Conservation (phyloP, 2,797 vertebrate species). For the Nyctalus aviator region DNA sequence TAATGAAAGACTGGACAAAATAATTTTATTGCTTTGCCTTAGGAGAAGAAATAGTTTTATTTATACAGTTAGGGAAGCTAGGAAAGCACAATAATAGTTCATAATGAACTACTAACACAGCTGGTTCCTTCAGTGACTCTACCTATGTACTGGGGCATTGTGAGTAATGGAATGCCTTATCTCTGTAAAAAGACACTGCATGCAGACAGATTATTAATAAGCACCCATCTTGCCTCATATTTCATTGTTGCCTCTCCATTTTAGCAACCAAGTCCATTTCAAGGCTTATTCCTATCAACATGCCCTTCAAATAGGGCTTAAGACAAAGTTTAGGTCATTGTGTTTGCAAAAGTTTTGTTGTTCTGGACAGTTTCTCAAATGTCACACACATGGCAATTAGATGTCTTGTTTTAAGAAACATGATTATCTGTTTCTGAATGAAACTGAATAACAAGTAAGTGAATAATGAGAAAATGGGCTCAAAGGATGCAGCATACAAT, state of each 20-base stretch:
- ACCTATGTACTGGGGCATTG: background rate
- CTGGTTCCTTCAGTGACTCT: background rate
- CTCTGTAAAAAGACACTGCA: background rate
- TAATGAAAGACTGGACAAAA: background rate
- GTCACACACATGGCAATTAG: background rate
- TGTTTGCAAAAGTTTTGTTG: background rate
- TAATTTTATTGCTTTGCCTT: background rate
- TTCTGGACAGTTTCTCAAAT: background rate
- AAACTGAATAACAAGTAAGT: constrained; percentile 21
- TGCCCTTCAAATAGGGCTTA: background rate
- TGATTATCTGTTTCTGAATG: background rate
- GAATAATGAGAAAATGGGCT: background rate
- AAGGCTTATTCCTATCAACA: background rate
- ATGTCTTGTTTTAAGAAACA: constrained; percentile 55
- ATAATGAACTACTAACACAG: background rate
- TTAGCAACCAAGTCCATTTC: background rate
- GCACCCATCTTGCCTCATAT: background rate
- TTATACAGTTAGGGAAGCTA: background rate
- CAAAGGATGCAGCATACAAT: background rate
- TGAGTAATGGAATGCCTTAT: background rate
- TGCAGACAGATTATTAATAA: background rate
- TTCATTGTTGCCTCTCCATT: background rate
- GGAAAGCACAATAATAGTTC: background rate
- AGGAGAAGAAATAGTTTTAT: constrained; percentile 22
- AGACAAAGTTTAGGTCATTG: background rate